Evolutionary conservation across 1,140 invertebrate genomes (phyloP), one percentile per base, ranked within the genome.

Genomic region (Rhizoglyphus robini): DNA sequence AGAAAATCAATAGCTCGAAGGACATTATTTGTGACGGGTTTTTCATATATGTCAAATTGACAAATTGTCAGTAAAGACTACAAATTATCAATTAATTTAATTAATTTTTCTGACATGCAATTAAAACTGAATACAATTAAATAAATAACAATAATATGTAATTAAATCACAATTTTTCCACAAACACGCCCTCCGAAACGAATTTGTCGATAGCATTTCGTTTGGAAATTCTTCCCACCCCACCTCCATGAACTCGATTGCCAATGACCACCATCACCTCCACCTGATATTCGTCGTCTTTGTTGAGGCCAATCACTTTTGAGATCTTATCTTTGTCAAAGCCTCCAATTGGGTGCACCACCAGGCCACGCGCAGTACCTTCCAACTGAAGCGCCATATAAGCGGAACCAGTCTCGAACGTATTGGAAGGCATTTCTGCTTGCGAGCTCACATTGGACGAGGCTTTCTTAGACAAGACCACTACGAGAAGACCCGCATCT

Each of bases 141-240:
- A n/a, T n/a, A n/a, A n/a, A n/a, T n/a, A n/a, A n/a, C n/a, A n/a
- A n/a, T n/a, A n/a, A n/a, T n/a, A n/a, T n/a, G n/a, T n/a, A n/a
- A n/a, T n/a, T n/a, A n/a, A n/a, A n/a, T n/a, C n/a, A n/a, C n/a
- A 58, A 3, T 34, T 58, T 58, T 13, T 58, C 54, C 29, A 23
- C 48, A 23, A 63, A 63, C 27, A 48, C 18, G 4, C 47, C 61
- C 48, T 63, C 61, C 20, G 41, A 57, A 29, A 63, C 29, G 29
- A 63, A 48, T 31, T 63, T 47, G 31, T 63, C 34, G 18, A 63
- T 63, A 4, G 38, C 18, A 30, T 63, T 63, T 15, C 61, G 32
- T 3, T 63, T 15, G 3, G 61, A 20, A 23, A 31, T 63, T 32
- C 48, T 63, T 38, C 48, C 61, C 31, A 13, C 25, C 27, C 27